Evolutionary conservation across 2,888 invertebrate genomes (phyloP), one percentile per base, ranked within the genome.

Genomic region (Chydorus sphaericus): DNA sequence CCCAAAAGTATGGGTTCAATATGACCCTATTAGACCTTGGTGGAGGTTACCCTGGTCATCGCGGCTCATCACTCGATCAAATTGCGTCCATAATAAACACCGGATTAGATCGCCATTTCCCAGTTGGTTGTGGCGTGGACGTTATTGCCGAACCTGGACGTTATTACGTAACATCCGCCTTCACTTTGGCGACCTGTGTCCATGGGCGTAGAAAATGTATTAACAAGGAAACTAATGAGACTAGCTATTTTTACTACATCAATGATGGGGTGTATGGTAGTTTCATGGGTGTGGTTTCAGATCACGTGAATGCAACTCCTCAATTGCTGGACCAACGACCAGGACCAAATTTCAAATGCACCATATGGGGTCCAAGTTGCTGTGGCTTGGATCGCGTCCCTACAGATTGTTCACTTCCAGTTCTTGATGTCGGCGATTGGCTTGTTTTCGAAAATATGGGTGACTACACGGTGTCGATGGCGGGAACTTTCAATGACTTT

Each of bases 261-360:
- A 79, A 78, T 63, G 79, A 81, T 62, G 80, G 80, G 4, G 74
- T 78, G 31, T 81, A 78, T 63, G 78, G 77, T 30, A 75, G 77
- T 1, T 81, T 80, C 67, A 74, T 78, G 63, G 75, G 75, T 62
- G 70, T 77, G 51, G 66, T 76, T 57, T 76, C 68, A 62, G 76
- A 76, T 62, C 75, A 75, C 64, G 70, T 70, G 20, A 66, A 66
- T 58, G 70, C 72, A 2, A 61, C 63, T 30, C 69, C 72, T 48
- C 55, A 60, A 33, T 67, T 71, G 14, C 62, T 70, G 28, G 65
- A 68, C 59, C 69, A 69, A 60, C 61, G 63, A 10, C 10, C 10
- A 11, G 36, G 36, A 10, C 36, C 10, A 14, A 10, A 33, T 14
- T 33, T 11, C 36, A 10, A 14, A 10, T 56, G 57, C 23, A 59